A percentile compares a stretch with the other conserved stretches of the same genome.
These are phyloP conservation scores for Esperia sulphurella DNA, from an alignment of 2,888 invertebrate species.

Conservation along the genomic window DNA sequence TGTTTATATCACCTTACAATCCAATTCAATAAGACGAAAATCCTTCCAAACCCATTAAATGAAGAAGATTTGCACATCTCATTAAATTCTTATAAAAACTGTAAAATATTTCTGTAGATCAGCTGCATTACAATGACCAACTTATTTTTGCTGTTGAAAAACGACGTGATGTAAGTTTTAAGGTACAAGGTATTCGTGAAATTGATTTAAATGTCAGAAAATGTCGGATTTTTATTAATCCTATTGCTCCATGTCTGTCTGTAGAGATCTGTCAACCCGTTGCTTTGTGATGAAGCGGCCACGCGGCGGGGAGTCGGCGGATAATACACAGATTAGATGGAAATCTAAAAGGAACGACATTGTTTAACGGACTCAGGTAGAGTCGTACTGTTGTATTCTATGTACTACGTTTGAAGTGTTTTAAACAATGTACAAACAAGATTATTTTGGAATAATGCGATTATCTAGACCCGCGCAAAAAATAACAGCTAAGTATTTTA, in stretches of 20 bases:
- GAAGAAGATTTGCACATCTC: no score
- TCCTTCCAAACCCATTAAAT: no score
- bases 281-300: conserved; percentile 72
- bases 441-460: conserved; percentile 67
- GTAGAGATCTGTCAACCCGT: conserved; percentile 76
- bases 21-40: no score
- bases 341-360: conserved; percentile 68
- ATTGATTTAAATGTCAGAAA: conserved; percentile 38
- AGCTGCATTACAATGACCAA: conserved; percentile 44
- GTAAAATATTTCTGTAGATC: conserved; percentile 36
- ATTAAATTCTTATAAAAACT: conserved; percentile 56
- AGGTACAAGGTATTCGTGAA: conserved; percentile 38
- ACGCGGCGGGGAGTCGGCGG: conserved; percentile 61
- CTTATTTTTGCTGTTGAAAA: conserved; percentile 31
- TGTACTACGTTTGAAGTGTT: conserved; percentile 46
- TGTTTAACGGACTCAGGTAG: conserved; percentile 70
- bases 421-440: conserved; percentile 72
- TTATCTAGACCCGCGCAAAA: conserved; percentile 32
- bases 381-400: conserved; percentile 27
- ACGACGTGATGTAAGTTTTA: conserved; percentile 29
- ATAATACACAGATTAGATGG: conserved; percentile 74
- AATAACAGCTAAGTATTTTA: conserved; percentile 36
- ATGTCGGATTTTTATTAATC: conserved; percentile 62
- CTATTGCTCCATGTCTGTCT: conserved; percentile 62
- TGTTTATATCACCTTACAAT: no score